Conservation (phyloP, 1,140 invertebrate species). For the Coenobita brevimanus region DNA sequence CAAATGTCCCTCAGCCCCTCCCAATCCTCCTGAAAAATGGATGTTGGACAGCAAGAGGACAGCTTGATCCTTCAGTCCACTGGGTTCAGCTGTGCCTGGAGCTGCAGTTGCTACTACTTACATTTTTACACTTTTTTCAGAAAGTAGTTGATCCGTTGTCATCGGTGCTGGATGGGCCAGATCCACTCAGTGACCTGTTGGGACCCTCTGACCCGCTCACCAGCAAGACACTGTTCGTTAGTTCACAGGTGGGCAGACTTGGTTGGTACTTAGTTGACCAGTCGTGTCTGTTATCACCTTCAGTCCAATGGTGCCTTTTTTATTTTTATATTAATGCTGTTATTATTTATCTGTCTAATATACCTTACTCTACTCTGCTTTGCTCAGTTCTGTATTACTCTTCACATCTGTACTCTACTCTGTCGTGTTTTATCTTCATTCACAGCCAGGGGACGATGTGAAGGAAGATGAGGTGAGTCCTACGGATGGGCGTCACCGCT, state of each 20-base stretch:
- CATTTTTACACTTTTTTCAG: conserved; percentile 16
- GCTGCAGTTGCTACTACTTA: not conserved
- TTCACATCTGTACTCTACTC: too few relatives aligned
- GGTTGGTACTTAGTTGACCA: not conserved
- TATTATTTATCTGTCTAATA: not conserved
- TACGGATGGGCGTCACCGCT: not conserved
- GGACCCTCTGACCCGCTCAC: conserved; percentile 30
- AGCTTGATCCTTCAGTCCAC: not conserved
- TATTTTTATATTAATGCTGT: not conserved
- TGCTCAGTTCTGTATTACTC: not conserved
- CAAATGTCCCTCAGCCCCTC: too few relatives aligned
- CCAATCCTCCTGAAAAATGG: too few relatives aligned
- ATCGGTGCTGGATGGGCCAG: conserved; percentile 45
- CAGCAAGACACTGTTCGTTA: not conserved
- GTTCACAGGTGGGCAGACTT: not conserved
- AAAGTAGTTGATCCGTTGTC: conserved; percentile 41
- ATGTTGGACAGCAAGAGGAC: too few relatives aligned
- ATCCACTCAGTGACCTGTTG: conserved; percentile 56
- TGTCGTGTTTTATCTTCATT: too few relatives aligned
- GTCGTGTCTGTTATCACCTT: too few relatives aligned
- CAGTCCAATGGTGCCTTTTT: not conserved
- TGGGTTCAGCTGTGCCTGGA: not conserved
- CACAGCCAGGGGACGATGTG: too few relatives aligned
- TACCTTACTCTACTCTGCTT: too few relatives aligned
- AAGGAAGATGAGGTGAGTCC: conserved; percentile 11